phyloP scores from a whole-genome alignment of 2,888 invertebrate species.

The Archips xylosteana region DNA sequence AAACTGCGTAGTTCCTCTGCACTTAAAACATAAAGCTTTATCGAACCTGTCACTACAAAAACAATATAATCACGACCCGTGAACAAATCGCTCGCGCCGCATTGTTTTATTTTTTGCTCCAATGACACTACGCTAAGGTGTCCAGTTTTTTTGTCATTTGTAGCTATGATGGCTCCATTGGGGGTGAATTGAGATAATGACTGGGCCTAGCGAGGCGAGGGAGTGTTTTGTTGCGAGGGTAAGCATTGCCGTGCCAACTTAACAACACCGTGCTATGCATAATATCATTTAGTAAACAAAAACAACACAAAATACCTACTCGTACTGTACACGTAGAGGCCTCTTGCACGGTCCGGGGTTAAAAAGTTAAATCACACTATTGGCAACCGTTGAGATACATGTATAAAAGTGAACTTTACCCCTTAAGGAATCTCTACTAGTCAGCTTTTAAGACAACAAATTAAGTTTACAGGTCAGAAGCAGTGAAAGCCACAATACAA shows the following conservation, averaged over 20 bases:
- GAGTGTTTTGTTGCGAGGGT: slow-evolving; percentile 42
- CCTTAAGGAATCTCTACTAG: too few species aligned
- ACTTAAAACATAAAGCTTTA: slow-evolving; percentile 3
- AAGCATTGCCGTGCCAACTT: slow-evolving; percentile 24
- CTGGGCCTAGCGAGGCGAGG: slow-evolving; percentile 52
- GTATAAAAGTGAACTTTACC: too few species aligned
- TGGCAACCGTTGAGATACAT: too few species aligned
- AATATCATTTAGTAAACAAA: background rate
- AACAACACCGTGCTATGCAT: background rate
- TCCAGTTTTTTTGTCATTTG: slow-evolving; percentile 50
- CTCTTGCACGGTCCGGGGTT: too few species aligned
- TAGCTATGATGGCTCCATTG: slow-evolving; percentile 65
- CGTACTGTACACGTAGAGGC: background rate
- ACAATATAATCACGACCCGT: slow-evolving; percentile 32
- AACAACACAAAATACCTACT: background rate
- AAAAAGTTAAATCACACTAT: too few species aligned
- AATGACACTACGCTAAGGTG: slow-evolving; percentile 44
- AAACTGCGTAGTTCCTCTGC: slow-evolving; percentile 2
- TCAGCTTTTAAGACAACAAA: too few species aligned
- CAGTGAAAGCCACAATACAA: too few species aligned
- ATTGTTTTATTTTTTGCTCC: slow-evolving; percentile 49
- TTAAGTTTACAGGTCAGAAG: too few species aligned
- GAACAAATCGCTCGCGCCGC: slow-evolving; percentile 51
- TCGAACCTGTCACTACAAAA: slow-evolving; percentile 28
- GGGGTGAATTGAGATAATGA: slow-evolving; percentile 71